These are phyloP conservation scores for Thecocarcelia acutangulata DNA, from an alignment of 2,888 invertebrate genomes.

Conservation along the genomic window DNA sequence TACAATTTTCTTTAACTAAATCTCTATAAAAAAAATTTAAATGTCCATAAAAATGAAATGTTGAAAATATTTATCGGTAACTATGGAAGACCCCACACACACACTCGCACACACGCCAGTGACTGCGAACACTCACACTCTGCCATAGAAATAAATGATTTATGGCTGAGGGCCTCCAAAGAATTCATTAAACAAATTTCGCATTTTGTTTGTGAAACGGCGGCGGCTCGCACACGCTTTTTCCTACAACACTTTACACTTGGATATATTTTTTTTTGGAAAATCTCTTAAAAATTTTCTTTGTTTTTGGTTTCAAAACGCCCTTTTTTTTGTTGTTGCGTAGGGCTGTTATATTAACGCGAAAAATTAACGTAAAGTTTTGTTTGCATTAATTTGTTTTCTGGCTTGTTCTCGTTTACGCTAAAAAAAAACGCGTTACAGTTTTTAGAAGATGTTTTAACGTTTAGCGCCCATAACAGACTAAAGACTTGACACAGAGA, in stretches of 20 bases:
- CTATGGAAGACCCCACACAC: conserved; percentile 42
- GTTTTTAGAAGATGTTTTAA: conserved; percentile 60
- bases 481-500: conserved; percentile 62
- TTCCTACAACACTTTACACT: too few species aligned
- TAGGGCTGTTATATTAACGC: background rate
- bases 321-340: too few species aligned
- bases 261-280: too few species aligned
- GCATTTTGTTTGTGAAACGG: too few species aligned
- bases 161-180: background rate
- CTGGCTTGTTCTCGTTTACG: background rate
- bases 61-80: background rate
- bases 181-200: background rate
- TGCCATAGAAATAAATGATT: background rate
- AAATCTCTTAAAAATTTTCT: too few species aligned
- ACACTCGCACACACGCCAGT: too few species aligned
- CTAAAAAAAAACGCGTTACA: conserved; percentile 57
- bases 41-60: conserved; percentile 29
- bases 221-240: too few species aligned
- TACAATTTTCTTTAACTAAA: conserved; percentile 8
- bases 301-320: too few species aligned
- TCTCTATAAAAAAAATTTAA: conserved; percentile 18
- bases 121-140: too few species aligned
- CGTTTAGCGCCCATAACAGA: conserved; percentile 68
- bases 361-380: conserved; percentile 42
- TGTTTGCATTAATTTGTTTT: conserved; percentile 16